phyloP scores from a whole-genome alignment of 2,113 vertebrate species.

The Otis tarda region DNA sequence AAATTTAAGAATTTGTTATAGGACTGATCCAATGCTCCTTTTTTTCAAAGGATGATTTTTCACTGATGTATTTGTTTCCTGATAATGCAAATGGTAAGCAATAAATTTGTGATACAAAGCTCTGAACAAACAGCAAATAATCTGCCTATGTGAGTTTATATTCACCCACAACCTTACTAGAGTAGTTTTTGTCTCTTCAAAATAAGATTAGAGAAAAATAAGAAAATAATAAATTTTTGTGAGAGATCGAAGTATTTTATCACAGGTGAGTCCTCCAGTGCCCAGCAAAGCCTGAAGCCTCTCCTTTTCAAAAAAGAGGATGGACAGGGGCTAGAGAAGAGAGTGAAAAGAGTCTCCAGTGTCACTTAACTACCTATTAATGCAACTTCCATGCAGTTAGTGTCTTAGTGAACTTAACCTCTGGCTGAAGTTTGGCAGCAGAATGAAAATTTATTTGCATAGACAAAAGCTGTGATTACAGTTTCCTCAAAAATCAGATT shows the following conservation, averaged over 20 bases:
- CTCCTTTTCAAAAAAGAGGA: neutral
- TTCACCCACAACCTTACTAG: neutral
- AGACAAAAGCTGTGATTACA: neutral
- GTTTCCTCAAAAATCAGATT: neutral
- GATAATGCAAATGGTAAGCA: neutral
- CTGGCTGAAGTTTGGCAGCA: neutral
- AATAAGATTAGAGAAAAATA: neutral
- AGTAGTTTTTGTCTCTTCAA: neutral
- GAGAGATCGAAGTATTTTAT: neutral
- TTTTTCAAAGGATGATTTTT: neutral
- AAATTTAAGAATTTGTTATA: neutral
- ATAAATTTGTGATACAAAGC: neutral
- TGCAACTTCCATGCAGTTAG: neutral
- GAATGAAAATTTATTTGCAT: neutral
- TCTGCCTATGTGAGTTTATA: neutral
- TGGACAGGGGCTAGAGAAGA: rapidly evolving
- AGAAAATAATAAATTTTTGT: neutral
- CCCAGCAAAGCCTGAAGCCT: neutral
- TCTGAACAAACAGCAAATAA: neutral
- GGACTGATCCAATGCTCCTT: neutral
- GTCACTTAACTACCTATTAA: neutral
- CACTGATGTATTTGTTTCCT: neutral
- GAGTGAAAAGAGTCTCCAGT: neutral
- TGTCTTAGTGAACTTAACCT: neutral
- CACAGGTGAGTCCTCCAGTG: neutral